Base-by-base conservation (phyloP, 1,140 invertebrate species). In the Pogonognathellus flavescens region DNA sequence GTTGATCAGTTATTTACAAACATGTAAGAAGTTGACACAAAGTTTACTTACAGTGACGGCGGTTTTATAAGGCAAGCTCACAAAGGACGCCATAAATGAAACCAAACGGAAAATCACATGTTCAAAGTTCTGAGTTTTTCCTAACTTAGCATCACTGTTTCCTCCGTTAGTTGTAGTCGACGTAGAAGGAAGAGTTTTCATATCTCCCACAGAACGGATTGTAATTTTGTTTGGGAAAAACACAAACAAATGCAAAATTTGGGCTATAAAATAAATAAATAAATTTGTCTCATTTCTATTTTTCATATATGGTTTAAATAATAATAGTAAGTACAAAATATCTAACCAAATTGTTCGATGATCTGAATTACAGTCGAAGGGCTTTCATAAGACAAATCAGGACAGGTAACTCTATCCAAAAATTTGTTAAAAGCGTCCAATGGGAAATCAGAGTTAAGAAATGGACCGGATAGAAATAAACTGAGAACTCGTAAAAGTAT, bases 381-480 rank as follows among this genome's bases (percentile, higher is more conserved):
- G 72, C 85, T 86, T 55, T 86, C 87, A 49, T 86, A 88, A 20
- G 85, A 83, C 7, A 87, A 59, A 70, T 87, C 85, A 6, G 88
- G 87, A 66, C 82, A 87, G 1, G 80, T 84, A 20, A 87, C 70
- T 72, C 88, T 53, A 66, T 89, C 88, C 14, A 89, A 72, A 53
- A 89, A 89, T 57, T 89, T 89, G 55, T 88, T 89, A 89, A 96
- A 95, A 1, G 94, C 95, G 92, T 97, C 96, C 9, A 96, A 90
- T 16, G 95, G 95, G n/a, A 95, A 95, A 86, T 93, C 92, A 84
- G 93, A 92, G 41, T 92, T 92, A 31, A 93, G 92, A 20, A 96
- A 93, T 8, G 95, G 93, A 25, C 95, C 95, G 13, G 93, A 92
- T 8, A 94, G 93, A 89, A 93, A 93, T 1, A 94, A 92, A 70